A percentile compares a stretch with the other conserved stretches of the same genome.
phyloP scores from a whole-genome alignment of 2,113 vertebrate species.

The Eptesicus fuscus region DNA sequence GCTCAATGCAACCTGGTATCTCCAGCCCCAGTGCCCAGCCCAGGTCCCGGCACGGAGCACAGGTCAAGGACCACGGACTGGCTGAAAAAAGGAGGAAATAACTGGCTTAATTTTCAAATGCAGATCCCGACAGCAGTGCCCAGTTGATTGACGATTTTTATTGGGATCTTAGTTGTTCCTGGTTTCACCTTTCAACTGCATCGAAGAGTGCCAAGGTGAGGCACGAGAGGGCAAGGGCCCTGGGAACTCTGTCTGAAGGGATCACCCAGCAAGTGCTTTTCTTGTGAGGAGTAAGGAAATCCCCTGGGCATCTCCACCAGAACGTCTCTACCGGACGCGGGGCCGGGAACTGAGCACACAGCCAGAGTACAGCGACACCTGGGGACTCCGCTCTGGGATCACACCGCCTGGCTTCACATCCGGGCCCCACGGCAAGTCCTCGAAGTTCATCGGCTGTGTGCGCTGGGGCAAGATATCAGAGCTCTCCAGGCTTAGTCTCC shows the following conservation, averaged over 20 bases:
- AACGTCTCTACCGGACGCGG: not conserved
- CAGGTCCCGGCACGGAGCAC: not conserved
- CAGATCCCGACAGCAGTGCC: not conserved
- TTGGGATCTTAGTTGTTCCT: not conserved
- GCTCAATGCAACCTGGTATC: not conserved
- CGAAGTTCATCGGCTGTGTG: not conserved
- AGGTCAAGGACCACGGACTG: not conserved
- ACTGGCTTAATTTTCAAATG: not conserved
- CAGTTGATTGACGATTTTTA: not conserved
- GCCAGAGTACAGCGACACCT: no score
- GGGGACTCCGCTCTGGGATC: not conserved
- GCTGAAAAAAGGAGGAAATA: not conserved
- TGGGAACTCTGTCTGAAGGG: not conserved
- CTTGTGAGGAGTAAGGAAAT: not conserved
- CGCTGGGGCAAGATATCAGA: no score
- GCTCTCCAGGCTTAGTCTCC: not conserved
- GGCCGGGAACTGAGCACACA: not conserved
- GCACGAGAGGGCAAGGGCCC: fast-evolving
- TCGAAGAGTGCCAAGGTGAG: not conserved
- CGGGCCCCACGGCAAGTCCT: no score
- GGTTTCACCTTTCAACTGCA: not conserved
- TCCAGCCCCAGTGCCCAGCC: no score
- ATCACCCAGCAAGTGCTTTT: not conserved
- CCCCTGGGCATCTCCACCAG: not conserved
- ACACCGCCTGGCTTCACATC: not conserved